Base-by-base conservation (phyloP, 2,797 vertebrate genomes). In the Pseudomugil tenellus region DNA sequence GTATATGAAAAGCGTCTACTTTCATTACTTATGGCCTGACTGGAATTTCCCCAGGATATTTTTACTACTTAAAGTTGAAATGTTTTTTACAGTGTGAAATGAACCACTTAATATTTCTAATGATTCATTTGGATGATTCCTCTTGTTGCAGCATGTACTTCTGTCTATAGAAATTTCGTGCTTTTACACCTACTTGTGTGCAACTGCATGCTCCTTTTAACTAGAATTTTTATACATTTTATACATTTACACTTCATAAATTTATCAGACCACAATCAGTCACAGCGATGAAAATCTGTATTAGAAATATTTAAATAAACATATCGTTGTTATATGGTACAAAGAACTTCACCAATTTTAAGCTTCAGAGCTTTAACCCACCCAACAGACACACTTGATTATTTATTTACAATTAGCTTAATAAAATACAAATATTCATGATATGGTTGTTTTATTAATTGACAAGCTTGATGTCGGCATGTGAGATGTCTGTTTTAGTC, bases 171-270 rank as follows among this genome's bases (percentile, higher is more conserved):
- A 13, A 6, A 51, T 55, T 57, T 39, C 31, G 14, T 63, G 52
- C 32, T 29, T 57, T 63, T 49, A 52, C 23, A 16, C 59, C 25
- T 71, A 55, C 25, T 34, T 41, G 14, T 70, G 41, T 62, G 56
- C 23, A 43, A 34, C 14, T 70, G n/a, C 21, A 67, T 67, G 56
- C 35, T 69, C 6, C 3, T 55, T 37, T 32, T 52, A 28, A 56
- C 60, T 34, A 35, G 8, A 72, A 74, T 23, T 51, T 64, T 41
- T 70, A 63, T 53, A 59, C 56, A 66, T 58, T 74, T 59, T 56
- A 34, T n/a, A 35, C 43, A 58, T 74, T 59, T 56, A 34, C 19
- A 35, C 43, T 59, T 74, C 51, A 79, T 87, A 68, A 77, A 83
- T 89, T 60, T 84, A 52, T 77, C 37, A 52, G 31, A 41, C 19